Evolutionary conservation across 2,888 invertebrate species (phyloP).

Genomic region (Cactoblastis cactorum): DNA sequence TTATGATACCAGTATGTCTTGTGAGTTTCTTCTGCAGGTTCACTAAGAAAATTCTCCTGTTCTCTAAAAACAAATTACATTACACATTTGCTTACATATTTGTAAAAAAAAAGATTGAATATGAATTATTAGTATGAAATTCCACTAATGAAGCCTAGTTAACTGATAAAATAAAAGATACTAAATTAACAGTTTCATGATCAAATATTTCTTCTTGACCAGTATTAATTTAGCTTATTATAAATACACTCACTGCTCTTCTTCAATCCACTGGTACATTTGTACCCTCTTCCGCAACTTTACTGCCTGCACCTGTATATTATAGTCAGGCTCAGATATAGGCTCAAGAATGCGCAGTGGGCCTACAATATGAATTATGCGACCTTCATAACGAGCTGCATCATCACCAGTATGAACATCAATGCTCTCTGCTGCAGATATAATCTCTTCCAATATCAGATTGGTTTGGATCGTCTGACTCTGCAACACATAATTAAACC

Average conservation of each 20-base stretch:
- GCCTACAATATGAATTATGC: constrained; percentile 88
- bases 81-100: too few species aligned
- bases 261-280: constrained; percentile 97
- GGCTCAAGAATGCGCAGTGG: constrained; percentile 87
- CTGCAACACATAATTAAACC: constrained; percentile 62
- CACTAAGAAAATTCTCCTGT: constrained; percentile 68
- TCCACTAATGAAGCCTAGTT: too few species aligned
- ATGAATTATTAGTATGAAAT: too few species aligned
- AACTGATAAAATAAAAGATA: too few species aligned
- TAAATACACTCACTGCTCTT: constrained; percentile 73
- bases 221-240: too few species aligned
- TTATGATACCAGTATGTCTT: constrained; percentile 89
- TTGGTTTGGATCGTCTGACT: constrained; percentile 89
- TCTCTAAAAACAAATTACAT: constrained; percentile 39
- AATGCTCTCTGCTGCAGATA: constrained; percentile 69
- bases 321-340: constrained; percentile 91
- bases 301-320: constrained; percentile 89
- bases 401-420: constrained; percentile 86
- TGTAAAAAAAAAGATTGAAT: too few species aligned
- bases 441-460: constrained; percentile 88
- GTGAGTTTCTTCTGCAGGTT: constrained; percentile 66
- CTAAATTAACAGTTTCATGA: too few species aligned
- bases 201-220: too few species aligned
- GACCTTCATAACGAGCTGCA: constrained; percentile 83
- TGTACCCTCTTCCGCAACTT: constrained; percentile 92